These are phyloP conservation scores for Grammomys surdaster DNA, from an alignment of 2,113 vertebrate genomes.

Conservation along the genomic window DNA sequence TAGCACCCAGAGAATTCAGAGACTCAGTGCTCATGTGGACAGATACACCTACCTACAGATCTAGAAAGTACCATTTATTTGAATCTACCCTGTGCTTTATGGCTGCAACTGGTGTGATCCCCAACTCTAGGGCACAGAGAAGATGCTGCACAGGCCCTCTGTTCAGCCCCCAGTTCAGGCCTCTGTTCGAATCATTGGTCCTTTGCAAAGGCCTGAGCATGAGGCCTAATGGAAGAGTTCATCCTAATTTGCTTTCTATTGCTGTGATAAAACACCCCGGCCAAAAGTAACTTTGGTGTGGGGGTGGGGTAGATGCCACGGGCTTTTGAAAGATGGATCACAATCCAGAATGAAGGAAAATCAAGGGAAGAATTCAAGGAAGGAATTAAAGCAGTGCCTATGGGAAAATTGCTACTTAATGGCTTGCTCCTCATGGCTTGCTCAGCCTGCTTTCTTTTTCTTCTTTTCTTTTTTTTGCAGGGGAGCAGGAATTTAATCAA, in stretches of 20 bases:
- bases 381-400: not conserved
- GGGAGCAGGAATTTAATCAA: not conserved
- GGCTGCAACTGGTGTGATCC: not conserved
- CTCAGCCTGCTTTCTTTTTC: not conserved
- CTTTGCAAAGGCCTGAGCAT: not conserved
- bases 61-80: not conserved
- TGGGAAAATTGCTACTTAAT: not conserved
- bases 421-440: not conserved
- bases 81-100: not conserved
- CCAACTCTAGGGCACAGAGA: not conserved
- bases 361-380: not conserved
- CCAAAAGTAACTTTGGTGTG: not conserved
- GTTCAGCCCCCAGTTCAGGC: not conserved
- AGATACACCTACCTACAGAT: conserved; percentile 20
- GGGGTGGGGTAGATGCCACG: not conserved
- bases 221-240: not conserved
- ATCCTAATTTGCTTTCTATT: not conserved
- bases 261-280: not conserved
- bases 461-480: not conserved
- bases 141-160: not conserved
- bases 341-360: not conserved
- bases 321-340: not conserved
- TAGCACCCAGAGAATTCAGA: not conserved
- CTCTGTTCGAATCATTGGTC: not conserved
- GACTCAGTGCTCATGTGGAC: too few relatives aligned